Evolutionary conservation across 2,888 invertebrate genomes (phyloP), one percentile per base, ranked within the genome.

Genomic region (Helleia helle): DNA sequence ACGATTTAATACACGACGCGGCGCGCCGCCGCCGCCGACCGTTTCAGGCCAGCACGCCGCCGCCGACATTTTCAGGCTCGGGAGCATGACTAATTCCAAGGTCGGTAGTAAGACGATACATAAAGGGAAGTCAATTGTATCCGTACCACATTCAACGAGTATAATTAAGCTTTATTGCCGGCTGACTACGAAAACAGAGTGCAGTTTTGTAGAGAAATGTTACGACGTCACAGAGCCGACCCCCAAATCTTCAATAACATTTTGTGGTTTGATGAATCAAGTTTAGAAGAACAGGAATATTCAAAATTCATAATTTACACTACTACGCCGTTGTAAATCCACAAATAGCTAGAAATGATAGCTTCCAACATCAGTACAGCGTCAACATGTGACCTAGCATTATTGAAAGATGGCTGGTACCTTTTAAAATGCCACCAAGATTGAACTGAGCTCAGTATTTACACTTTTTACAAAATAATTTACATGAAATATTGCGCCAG

Each of bases 191-290:
- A 28, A 36, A 11, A 14, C 11, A n/a, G 43, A 36, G 31, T 49
- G n/a, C 26, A 17, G 30, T 47, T 49, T 41, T 48, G 41, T 22
- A 15, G 28, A 45, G 38, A 36, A 29, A 47, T 46, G 46, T 26
- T 50, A 13, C 9, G 29, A 27, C 29, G 26, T 29, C 12, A 13
- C 22, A 7, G 30, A 39, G 42, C 41, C 8, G 44, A 49, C 28
- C 44, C 48, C 18, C 25, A 42, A 27, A 51, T 44, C 41, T 50
- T 51, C 13, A 36, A 50, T 11, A 46, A 46, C 44, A 44, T 51
- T 11, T 37, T 51, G 14, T 54, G 46, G 49, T 43, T 47, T 4
- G 50, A 54, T 18, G 50, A 50, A 25, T 51, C 46, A 6, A 44
- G 38, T 37, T 50, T 25, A 47, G 48, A 37, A 36, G 48, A 29